These are phyloP conservation scores for Paracanthobrama guichenoti DNA, from an alignment of 2,113 vertebrate species.

Conservation along the genomic window DNA sequence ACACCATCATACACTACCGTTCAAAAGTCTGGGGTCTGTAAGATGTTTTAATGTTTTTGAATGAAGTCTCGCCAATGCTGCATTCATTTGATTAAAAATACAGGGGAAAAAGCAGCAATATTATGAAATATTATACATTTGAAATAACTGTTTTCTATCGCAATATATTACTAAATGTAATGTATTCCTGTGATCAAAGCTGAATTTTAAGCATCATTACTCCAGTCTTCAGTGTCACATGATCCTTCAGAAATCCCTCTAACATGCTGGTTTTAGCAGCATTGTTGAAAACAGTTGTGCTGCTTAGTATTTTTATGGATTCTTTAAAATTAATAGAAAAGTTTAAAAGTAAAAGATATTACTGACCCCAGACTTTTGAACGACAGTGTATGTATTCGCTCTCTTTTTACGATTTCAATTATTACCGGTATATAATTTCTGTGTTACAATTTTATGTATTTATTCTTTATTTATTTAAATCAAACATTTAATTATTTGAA, in stretches of 20 bases:
- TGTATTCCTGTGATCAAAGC: background rate
- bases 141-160: too few species aligned
- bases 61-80: background rate
- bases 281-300: background rate
- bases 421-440: too few species aligned
- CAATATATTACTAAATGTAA: too few species aligned
- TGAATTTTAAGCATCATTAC: background rate
- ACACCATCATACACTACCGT: background rate
- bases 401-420: background rate
- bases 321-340: background rate
- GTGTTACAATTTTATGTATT: background rate
- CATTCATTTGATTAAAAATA: background rate
- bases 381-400: background rate
- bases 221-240: background rate
- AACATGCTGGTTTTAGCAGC: background rate
- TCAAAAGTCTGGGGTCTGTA: background rate
- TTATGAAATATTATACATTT: background rate
- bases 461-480: background rate
- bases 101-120: background rate
- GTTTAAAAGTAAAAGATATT: too few species aligned
- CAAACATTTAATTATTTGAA: background rate
- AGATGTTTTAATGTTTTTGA: background rate
- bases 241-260: background rate
- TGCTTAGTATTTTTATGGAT: background rate
- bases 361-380: too few species aligned